Evolutionary conservation across 1,140 invertebrate genomes (phyloP).

Genomic region (Reticulitermes speratus): DNA sequence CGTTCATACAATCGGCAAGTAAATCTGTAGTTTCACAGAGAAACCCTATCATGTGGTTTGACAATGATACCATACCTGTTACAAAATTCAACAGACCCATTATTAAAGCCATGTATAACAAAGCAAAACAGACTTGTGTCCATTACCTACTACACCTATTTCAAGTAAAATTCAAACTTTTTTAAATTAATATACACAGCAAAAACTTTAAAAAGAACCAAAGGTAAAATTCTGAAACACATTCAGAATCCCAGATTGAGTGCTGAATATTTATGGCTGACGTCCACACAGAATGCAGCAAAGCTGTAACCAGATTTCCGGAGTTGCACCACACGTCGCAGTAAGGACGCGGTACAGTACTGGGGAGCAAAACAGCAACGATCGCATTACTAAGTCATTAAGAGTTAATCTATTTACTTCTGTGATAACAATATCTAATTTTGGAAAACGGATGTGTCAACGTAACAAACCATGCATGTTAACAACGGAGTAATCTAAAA

Average conservation of each 20-base stretch:
- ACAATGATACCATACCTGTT: background rate
- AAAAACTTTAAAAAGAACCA: background rate
- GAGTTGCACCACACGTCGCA: background rate
- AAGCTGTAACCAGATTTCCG: constrained; percentile 7
- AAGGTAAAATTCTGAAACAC: background rate
- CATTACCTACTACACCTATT: background rate
- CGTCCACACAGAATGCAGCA: background rate
- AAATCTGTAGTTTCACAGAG: too few species aligned
- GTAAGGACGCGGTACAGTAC: background rate
- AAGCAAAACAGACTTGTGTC: background rate
- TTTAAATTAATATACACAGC: background rate
- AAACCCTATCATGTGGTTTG: background rate
- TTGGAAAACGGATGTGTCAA: too few species aligned
- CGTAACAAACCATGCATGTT: too few species aligned
- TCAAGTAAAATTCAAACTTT: background rate
- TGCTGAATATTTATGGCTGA: constrained; percentile 9
- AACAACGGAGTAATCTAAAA: too few species aligned
- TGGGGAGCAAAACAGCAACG: background rate
- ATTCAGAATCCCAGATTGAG: constrained; percentile 1
- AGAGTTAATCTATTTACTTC: background rate
- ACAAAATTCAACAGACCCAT: background rate
- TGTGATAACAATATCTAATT: too few species aligned
- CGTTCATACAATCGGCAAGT: too few species aligned
- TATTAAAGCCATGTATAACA: background rate
- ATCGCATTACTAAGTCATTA: background rate